A percentile compares a stretch with the other conserved stretches of the same genome.
Evolutionary conservation across 2,113 vertebrate genomes (phyloP).

Genomic region (Actinemys pallida): DNA sequence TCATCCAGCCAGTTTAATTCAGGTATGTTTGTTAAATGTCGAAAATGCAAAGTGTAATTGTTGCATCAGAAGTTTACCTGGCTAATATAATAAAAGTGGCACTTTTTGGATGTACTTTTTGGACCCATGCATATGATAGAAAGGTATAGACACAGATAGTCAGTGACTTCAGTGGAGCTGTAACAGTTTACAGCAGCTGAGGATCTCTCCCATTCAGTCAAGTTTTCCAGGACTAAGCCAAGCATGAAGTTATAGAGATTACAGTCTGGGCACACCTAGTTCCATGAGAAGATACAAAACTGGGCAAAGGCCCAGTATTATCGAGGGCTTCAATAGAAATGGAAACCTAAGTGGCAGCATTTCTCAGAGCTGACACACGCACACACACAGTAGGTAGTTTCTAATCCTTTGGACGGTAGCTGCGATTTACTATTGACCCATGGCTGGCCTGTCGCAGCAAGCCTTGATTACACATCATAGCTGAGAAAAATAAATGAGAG

Average conservation of each 20-base stretch:
- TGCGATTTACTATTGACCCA: conserved; percentile 13
- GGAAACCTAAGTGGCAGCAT: background rate
- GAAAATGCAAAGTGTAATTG: background rate
- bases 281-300: background rate
- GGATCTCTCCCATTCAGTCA: background rate
- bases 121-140: background rate
- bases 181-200: fast-evolving
- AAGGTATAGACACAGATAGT: background rate
- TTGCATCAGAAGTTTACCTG: background rate
- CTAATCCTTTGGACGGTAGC: background rate
- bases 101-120: background rate
- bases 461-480: background rate
- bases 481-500: conserved; percentile 8
- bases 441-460: conserved; percentile 5
- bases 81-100: background rate
- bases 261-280: background rate
- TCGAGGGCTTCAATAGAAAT: background rate
- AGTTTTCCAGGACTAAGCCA: fast-evolving
- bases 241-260: background rate
- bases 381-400: background rate
- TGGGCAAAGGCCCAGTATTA: background rate
- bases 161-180: background rate
- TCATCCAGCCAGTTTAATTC: background rate
- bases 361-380: background rate
- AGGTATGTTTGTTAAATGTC: background rate